Evolutionary conservation across 2,113 vertebrate species (phyloP).

Genomic region (Sciurus niger): DNA sequence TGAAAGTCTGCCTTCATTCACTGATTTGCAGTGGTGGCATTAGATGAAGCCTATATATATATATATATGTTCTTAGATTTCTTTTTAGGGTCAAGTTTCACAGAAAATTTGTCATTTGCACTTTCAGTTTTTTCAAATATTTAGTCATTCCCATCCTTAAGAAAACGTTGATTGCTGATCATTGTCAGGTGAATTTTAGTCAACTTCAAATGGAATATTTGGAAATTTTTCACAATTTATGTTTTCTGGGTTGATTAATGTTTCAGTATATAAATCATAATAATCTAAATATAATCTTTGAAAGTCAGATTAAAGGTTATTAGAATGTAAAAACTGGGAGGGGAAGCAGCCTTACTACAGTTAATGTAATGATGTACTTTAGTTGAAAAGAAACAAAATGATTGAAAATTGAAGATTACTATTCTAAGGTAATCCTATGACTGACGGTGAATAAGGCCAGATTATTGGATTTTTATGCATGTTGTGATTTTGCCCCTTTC

Average conservation of each 20-base stretch:
- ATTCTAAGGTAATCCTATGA: constrained; percentile 81
- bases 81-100: constrained; percentile 33
- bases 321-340: constrained; percentile 81
- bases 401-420: constrained; percentile 87
- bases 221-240: constrained; percentile 36
- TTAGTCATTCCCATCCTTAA: background rate
- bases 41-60: background rate
- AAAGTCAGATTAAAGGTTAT: constrained; percentile 85
- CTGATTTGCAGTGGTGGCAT: background rate
- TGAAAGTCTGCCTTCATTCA: background rate
- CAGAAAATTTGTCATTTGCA: constrained; percentile 20
- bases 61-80: background rate
- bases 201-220: constrained; percentile 56
- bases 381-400: constrained; percentile 87
- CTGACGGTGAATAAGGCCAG: constrained; percentile 82
- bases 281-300: constrained; percentile 86
- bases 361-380: constrained; percentile 87
- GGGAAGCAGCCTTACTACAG: constrained; percentile 75
- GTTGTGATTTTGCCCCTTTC: constrained; percentile 65
- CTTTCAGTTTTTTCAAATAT: constrained; percentile 58
- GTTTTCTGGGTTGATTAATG: constrained; percentile 63
- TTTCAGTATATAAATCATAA: constrained; percentile 80
- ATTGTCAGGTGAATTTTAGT: constrained; percentile 71
- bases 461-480: constrained; percentile 83
- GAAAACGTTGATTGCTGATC: constrained; percentile 3